Conservation (phyloP, 1,140 invertebrate genomes). For the Scaptodrosophila lebanonensis region DNA sequence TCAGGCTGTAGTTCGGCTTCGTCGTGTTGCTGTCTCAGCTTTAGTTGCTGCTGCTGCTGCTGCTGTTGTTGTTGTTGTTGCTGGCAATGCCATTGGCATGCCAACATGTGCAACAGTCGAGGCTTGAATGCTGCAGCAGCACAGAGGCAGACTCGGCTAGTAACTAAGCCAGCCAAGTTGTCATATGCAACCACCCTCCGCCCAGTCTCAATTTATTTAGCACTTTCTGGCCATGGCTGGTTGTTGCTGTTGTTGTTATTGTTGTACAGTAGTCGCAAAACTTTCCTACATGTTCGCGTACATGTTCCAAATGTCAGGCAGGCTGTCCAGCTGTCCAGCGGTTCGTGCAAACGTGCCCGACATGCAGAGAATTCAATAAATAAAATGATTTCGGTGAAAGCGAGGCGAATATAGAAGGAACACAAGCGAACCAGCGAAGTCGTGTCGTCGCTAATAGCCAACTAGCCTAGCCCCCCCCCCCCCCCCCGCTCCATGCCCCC, state of each 20-base stretch:
- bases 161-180: too few species aligned
- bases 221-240: constrained; percentile 35
- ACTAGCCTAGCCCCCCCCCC: not conserved
- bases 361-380: constrained; percentile 72
- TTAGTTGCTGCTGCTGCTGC: not conserved
- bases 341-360: constrained; percentile 68
- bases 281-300: constrained; percentile 31
- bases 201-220: constrained; percentile 44
- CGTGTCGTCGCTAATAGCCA: constrained; percentile 61
- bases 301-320: constrained; percentile 43
- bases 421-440: constrained; percentile 27
- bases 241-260: constrained; percentile 3
- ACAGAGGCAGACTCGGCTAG: not conserved
- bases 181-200: too few species aligned
- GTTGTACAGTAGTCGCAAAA: constrained; percentile 20
- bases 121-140: constrained; percentile 16
- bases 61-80: constrained; percentile 29
- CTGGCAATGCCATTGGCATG: constrained; percentile 37
- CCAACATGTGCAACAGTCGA: constrained; percentile 41
- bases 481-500: not conserved
- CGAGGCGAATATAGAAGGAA: constrained; percentile 25
- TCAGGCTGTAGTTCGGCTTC: constrained; percentile 17
- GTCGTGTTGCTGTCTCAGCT: too few species aligned
- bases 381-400: constrained; percentile 72
- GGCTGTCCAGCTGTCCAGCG: constrained; percentile 2